A percentile compares a stretch with the other conserved stretches of the same genome.
phyloP scores from a whole-genome alignment of 1,140 invertebrate genomes.

The Chironomus tepperi region DNA sequence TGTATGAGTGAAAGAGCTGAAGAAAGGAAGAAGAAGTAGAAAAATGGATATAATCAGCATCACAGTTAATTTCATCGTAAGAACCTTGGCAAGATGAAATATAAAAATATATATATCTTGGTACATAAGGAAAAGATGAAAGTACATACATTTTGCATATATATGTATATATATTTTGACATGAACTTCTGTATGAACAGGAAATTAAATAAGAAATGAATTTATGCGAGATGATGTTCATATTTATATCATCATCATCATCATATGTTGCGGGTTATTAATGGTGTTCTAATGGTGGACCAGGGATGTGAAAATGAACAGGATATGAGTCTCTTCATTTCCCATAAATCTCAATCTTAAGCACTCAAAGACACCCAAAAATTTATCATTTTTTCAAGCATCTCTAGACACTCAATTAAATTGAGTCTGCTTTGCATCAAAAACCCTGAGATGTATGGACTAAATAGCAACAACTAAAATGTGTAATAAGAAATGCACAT shows the following conservation, averaged over 20 bases:
- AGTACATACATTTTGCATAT: background rate
- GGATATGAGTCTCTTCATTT: no score
- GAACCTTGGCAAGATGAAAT: background rate
- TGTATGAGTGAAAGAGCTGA: background rate
- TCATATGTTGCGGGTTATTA: background rate
- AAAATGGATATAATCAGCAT: background rate
- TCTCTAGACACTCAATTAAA: no score
- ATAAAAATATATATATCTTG: background rate
- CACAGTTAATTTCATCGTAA: background rate
- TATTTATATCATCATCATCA: background rate
- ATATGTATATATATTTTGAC: background rate
- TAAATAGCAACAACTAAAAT: no score
- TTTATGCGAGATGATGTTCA: background rate
- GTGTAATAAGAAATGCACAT: no score
- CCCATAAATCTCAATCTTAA: no score
- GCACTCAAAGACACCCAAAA: no score
- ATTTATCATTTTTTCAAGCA: no score
- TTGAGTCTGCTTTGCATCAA: no score
- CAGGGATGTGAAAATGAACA: no score
- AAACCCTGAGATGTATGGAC: no score
- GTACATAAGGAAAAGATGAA: background rate
- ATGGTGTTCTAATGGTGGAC: no score
- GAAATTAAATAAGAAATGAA: conserved; percentile 6
- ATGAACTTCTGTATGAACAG: conserved; percentile 6
- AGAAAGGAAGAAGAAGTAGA: background rate